Conservation (phyloP, 2,113 vertebrate species). For the Petroica traversi region DNA sequence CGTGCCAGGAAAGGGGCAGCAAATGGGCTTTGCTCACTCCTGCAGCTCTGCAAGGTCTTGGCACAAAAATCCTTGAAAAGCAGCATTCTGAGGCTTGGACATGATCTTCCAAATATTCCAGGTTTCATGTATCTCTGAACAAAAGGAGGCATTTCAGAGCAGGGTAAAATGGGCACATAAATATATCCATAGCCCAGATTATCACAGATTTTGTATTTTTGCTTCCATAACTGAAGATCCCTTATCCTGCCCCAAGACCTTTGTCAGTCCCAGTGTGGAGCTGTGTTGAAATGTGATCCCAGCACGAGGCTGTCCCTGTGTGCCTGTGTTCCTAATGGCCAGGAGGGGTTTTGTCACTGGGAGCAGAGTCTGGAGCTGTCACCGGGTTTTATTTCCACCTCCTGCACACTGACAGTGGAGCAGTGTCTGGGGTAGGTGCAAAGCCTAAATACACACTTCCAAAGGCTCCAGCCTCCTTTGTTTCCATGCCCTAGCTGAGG, state of each 20-base stretch:
- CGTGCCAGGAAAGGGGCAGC: neutral
- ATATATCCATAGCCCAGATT: rapidly evolving
- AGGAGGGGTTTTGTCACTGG: neutral
- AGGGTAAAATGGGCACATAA: rapidly evolving
- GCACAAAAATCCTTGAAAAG: neutral
- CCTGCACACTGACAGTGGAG: neutral
- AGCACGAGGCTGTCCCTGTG: neutral
- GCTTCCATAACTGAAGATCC: neutral
- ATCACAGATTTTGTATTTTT: neutral
- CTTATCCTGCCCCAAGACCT: rapidly evolving
- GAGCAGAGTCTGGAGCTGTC: neutral
- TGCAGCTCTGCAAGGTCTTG: neutral
- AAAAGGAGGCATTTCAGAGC: neutral
- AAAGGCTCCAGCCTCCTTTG: neutral
- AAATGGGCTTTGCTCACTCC: neutral
- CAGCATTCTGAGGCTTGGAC: neutral
- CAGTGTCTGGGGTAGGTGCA: neutral
- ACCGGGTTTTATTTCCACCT: neutral
- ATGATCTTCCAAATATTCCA: rapidly evolving
- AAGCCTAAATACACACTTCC: neutral
- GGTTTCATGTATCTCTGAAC: rapidly evolving
- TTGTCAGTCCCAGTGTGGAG: neutral
- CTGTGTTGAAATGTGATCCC: neutral
- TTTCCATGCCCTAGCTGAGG: neutral
- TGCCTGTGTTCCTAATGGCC: neutral